Evolutionary conservation across 2,888 invertebrate species (phyloP), one percentile per base, ranked within the genome.

Genomic region (Hololepta plana): DNA sequence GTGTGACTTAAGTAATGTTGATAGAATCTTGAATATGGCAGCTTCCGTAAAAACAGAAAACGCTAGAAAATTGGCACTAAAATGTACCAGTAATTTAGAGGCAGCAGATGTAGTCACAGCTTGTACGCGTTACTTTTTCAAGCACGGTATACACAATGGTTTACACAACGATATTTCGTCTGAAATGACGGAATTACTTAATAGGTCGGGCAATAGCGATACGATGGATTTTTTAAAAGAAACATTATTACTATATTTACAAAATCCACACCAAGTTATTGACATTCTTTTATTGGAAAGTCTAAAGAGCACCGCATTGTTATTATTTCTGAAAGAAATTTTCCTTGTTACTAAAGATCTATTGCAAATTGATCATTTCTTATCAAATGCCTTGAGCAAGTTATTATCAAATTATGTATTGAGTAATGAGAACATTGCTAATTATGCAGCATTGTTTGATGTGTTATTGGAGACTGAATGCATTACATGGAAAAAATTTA

Each of bases 201-300:
- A 49, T 32, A 47, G 45, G 35, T 21, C 43, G 5, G 36, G 39
- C 11, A 28, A 33, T 27, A 14, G 29, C 15, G 20, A 24, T 8
- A 28, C 25, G 15, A 27, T 23, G 5, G 33, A 37, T 12, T 32
- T 39, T 21, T 27, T 31, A n/a, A 41, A 39, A 32, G 38, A 47
- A 8, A 32, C 51, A 8, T 32, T 41, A 20, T 32, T 51, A 12
- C 28, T 51, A 17, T 29, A 51, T 6, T 27, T 53, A 19, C 47
- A 51, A 39, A 46, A 49, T 38, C 44, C 48, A 1, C 29, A 37
- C 19, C 15, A 33, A 12, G 40, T 46, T 17, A 32, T 50, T 12
- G 28, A 13, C 4, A 35, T 34, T 25, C 32, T 51, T 3, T 48
- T 41, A 27, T 32, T 26, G 7, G 43, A 45, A 32, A 47, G 47